Evolutionary conservation across 2,888 invertebrate species (phyloP).

Genomic region (Coenonympha arcania): DNA sequence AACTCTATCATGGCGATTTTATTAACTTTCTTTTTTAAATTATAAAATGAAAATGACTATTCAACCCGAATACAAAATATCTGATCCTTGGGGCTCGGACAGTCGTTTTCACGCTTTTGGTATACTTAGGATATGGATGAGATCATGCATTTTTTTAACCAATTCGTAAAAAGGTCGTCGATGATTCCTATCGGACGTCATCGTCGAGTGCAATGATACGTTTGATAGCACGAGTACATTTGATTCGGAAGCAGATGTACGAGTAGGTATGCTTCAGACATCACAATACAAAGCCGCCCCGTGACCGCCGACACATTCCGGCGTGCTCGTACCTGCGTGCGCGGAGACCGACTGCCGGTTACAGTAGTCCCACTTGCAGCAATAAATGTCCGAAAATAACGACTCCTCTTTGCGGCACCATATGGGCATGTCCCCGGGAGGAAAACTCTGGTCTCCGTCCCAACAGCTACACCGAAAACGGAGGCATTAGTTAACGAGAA

Average conservation of each 20-base stretch:
- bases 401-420: constrained; percentile 73
- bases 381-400: constrained; percentile 63
- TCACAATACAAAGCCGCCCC: constrained; percentile 62
- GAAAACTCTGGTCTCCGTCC: constrained; percentile 72
- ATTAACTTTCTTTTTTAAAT: too few relatives aligned
- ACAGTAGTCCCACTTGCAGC: constrained; percentile 83
- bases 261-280: constrained; percentile 42
- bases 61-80: too few relatives aligned
- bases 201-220: constrained; percentile 1
- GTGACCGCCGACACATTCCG: constrained; percentile 52
- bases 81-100: too few relatives aligned
- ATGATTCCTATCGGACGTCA: not conserved
- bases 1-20: too few relatives aligned
- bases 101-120: too few relatives aligned
- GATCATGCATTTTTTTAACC: constrained; percentile 5
- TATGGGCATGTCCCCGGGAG: constrained; percentile 75
- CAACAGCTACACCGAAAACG: constrained; percentile 76
- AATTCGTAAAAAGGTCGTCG: not conserved
- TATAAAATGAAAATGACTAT: too few relatives aligned
- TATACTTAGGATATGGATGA: too few relatives aligned
- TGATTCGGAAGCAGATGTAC: too few relatives aligned
- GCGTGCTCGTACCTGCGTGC: constrained; percentile 59
- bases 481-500: constrained; percentile 40
- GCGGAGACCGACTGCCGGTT: constrained; percentile 68
- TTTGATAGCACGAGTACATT: not conserved